Evolutionary conservation across 2,113 vertebrate species (phyloP).

Genomic region (Anolis carolinensis): DNA sequence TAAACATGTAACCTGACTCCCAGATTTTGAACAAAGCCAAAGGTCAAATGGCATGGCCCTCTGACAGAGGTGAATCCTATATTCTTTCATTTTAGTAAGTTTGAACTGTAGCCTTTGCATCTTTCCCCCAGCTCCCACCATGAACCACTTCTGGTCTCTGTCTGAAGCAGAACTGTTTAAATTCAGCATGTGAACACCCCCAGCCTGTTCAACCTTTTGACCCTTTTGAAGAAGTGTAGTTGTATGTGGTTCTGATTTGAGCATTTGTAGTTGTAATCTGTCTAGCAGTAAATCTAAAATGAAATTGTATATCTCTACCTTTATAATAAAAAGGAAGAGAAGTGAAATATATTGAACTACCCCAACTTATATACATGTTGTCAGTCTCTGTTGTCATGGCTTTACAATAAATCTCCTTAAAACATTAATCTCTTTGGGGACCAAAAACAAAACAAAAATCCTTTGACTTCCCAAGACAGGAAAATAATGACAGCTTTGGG

Average conservation of each 20-base stretch:
- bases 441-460: neutral
- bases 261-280: neutral
- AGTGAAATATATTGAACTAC: conserved; percentile 15
- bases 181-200: neutral
- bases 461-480: conserved; percentile 3
- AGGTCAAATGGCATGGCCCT: neutral
- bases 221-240: neutral
- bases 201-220: neutral
- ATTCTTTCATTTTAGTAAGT: neutral
- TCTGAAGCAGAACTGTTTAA: neutral
- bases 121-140: neutral
- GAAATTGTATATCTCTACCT: neutral
- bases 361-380: conserved; percentile 13
- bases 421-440: conserved; percentile 22
- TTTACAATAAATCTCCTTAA: conserved; percentile 41
- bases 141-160: neutral
- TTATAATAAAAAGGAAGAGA: neutral
- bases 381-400: conserved; percentile 25
- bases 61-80: neutral
- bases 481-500: conserved; percentile 41
- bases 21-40: neutral
- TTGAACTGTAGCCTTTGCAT: neutral
- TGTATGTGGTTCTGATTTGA: neutral
- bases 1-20: too few species aligned
- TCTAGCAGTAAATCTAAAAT: neutral